Evolutionary conservation across 23 tunicate species (phyloP), one percentile per base, ranked within the genome.

Genomic region (Corella eumyota): DNA sequence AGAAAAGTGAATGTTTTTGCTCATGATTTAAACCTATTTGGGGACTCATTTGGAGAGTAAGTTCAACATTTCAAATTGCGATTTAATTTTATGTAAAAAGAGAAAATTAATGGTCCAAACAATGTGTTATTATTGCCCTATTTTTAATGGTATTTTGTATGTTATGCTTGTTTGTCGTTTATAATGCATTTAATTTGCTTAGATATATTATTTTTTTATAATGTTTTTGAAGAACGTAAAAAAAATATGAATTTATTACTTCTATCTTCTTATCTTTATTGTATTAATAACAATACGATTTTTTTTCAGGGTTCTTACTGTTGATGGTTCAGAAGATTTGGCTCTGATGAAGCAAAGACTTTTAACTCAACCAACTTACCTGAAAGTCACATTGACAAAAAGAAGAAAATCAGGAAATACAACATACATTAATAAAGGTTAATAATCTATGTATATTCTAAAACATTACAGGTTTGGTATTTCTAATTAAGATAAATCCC

Each of bases 1-100:
- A 62, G 79, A 1, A 72, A 71, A 66, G 90, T 81, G 32, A 81
- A 81, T 58, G 90, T 81, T 9, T 81, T 81, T 65, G 65, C 90
- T 36, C 90, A 81, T 44, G 56, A 33, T 2, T 72, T 60, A 29
- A 66, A 72, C 20, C 36, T 81, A 28, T 81, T 81, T 81, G 90
- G 66, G 26, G 90, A 81, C 30, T 58, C 79, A 3, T 81, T 65
- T 65, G 90, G 79, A 72, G 72, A 67, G 90, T 81, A 56, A 47
- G 90, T 54, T 11, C 6, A 40, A n/a, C n/a, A n/a, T n/a, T n/a
- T n/a, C n/a, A n/a, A n/a, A n/a, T n/a, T n/a, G n/a, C n/a, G n/a
- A n/a, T n/a, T n/a, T n/a, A n/a, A n/a, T n/a, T n/a, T n/a, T n/a
- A n/a, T n/a, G n/a, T n/a, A n/a, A n/a, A n/a, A n/a, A n/a, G n/a